Base-by-base conservation (phyloP, 2,113 vertebrate species). In the Elaphurus davidianus region DNA sequence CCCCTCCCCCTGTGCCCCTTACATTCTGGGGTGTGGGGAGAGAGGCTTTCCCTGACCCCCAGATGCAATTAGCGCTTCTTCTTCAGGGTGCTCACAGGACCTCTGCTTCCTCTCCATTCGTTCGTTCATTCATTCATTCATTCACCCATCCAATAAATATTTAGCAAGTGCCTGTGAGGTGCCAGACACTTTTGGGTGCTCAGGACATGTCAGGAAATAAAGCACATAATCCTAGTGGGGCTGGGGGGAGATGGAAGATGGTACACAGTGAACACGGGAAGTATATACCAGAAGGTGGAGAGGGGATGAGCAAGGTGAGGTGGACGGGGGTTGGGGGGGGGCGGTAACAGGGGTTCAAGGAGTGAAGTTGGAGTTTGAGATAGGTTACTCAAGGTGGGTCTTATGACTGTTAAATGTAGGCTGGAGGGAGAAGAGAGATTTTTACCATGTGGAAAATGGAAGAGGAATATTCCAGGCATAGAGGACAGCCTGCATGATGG, bases 271-370 rank as follows among this genome's bases (percentile, higher is more conserved):
- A 43, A 45, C 36, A 45, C 21, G 9, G 36, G 10, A n/a, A 52
- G 30, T 33, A n/a, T 33, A 33, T 1, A 33, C 78, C 78, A n/a
- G 47, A 33, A 21, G 30, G 19, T 0, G 6, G 50, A 54, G 54
- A 23, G 5, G 52, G 23, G 28, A 12, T 3, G 14, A 52, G 64
- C 33, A 15, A 5, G 45, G 28, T 40, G 50, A 79, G 62, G 67
- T 5, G 36, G 45, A 21, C 0, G 1, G 64, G 52, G 52, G 30
- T 0, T 40, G 0, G 60, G 3, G 55, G 8, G 14, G 3, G 6
- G 6, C 16, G 0, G 62, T 36, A 19, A 5, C 11, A 11, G 57
- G 88, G 50, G 19, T 4, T 4, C 6, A 7, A 8, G 78, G 27
- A 36, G 57, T 47, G 57, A n/a, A n/a, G 17, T 7, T 30, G 17